Evolutionary conservation across 2,888 invertebrate species (phyloP), one percentile per base, ranked within the genome.

Genomic region (Salticus scenicus): DNA sequence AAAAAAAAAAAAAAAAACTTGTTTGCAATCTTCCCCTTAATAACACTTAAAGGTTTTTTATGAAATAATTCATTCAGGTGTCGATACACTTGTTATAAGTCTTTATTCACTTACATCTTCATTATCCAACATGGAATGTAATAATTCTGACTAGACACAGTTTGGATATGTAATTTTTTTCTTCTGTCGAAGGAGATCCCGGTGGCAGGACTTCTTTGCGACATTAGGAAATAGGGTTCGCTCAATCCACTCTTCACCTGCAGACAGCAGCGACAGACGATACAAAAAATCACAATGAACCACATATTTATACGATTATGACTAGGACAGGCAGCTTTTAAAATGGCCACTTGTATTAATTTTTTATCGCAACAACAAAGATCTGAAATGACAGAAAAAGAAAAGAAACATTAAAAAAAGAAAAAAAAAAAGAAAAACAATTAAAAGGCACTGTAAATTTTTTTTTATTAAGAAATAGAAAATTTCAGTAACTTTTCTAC

Each of bases 111-210:
- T 57, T 4, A n/a, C 2, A 24, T 57, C 20, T 24, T 7, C 10
- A 37, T 37, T n/a, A 5, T 5, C 24, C 24, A 12, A 57, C 57
- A 24, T 57, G 57, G 57, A 57, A 57, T 57, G 57, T 57, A 57
- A 64, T 31, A 80, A 69, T 81, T 74, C 74, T 81, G 82, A 82
- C 74, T 82, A 82, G 82, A 76, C 75, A 82, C 4, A 72, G 76
- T 77, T 57, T 77, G 77, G 83, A 83, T 83, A 83, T 83, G 83
- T 83, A 30, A 77, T 73, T 51, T 51, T 77, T 82, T 71, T 80
- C 73, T 33, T 69, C 71, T 51, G 57, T 66, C 72, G 37, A 28
- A 12, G 72, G 72, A 63, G 33, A 33, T 66, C n/a, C 33, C 14
- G 7, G 37, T 37, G 7, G 37, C 4, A 37, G 4, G 37, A 37